Base-by-base conservation (phyloP, 1,140 invertebrate genomes). In the Stenopsyche tienmushanensis region DNA sequence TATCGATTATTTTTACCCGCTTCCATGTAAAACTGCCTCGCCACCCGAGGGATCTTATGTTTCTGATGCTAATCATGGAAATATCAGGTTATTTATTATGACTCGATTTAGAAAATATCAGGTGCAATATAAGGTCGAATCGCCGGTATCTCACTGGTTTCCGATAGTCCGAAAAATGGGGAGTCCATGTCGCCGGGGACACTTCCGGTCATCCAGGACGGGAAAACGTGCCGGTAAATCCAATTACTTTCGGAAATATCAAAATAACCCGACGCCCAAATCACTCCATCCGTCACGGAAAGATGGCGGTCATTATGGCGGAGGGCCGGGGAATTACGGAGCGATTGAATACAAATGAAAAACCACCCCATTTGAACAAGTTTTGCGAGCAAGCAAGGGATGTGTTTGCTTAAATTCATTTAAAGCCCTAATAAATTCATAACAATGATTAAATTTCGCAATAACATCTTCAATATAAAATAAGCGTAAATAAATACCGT, bases 241-340 rank as follows among this genome's bases (percentile, higher is more conserved):
- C 62, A 59, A 69, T 69, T 69, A 69, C 62, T 60, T 54, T 45
- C 57, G 66, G 62, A 69, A 65, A 63, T 69, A 69, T 69, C 66
- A 65, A 69, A 69, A 69, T 64, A 45, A 65, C 57, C 52, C 62
- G 23, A 20, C 23, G 63, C 44, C 41, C 23, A 29, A 26, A 53
- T 53, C 50, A 23, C 39, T 20, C 50, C 57, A 47, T 65, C 29
- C 26, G 57, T 67, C 60, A 59, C 55, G 54, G 54, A 57, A 42
- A 57, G n/a, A 39, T 47, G 39, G 29, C 21, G 54, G 39, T 57
- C 39, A 29, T 55, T 53, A 53, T 23, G 23, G 50, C 21, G 21
- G 8, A 24, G 3, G 50, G 50, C 47, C 15, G 15, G 21, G 18
- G 25, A 10, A 53, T 53, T 53, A 10, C 17, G 23, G 18, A 29